These are phyloP conservation scores for Thunnus albacares DNA, from an alignment of 2,797 vertebrate species.

Conservation along the genomic window DNA sequence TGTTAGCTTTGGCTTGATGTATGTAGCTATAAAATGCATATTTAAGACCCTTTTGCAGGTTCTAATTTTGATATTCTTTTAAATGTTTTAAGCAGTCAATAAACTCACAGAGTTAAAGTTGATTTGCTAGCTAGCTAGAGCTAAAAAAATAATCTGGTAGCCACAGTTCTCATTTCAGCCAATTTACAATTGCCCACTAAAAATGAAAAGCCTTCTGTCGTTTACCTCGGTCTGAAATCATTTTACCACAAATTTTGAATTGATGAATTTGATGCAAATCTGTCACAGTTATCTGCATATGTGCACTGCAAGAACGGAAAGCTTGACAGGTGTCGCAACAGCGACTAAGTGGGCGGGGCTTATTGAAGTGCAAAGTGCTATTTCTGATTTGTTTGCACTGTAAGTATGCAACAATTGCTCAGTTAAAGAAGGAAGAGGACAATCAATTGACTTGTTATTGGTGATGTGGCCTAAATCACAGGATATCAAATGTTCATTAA, in stretches of 20 bases:
- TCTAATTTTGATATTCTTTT: too few species aligned
- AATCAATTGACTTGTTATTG: neutral
- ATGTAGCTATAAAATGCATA: too few species aligned
- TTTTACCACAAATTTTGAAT: too few species aligned
- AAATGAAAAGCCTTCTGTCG: too few species aligned
- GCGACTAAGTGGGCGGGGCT: neutral
- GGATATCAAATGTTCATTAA: neutral
- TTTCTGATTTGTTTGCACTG: neutral
- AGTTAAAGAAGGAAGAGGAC: neutral
- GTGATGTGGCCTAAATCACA: neutral
- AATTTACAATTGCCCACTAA: too few species aligned
- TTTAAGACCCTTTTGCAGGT: too few species aligned
- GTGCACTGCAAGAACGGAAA: neutral
- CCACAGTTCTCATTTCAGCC: too few species aligned
- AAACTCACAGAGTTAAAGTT: neutral
- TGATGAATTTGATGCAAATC: too few species aligned
- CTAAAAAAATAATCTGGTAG: too few species aligned
- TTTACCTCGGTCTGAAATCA: neutral
- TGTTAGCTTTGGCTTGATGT: too few species aligned
- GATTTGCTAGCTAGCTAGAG: neutral
- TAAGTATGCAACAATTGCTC: neutral
- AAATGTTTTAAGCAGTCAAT: neutral
- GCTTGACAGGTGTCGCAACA: too few species aligned
- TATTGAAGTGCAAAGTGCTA: neutral
- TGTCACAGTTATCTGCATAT: neutral